Percentiles rank a stretch among this genome's conserved stretches.
phyloP scores from a whole-genome alignment of 2,888 invertebrate species.

The Clostera curtula region DNA sequence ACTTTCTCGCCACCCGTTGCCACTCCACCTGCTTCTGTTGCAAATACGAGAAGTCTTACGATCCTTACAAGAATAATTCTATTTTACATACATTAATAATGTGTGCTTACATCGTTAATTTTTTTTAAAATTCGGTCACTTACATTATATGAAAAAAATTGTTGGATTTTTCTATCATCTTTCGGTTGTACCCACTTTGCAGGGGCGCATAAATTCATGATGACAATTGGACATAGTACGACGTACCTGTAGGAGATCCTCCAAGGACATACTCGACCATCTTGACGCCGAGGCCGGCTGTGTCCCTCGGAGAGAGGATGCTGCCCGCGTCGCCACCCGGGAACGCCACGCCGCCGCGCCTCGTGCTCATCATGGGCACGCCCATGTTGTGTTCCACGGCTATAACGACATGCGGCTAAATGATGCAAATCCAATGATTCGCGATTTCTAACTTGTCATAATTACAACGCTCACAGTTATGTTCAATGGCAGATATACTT shows the following conservation, averaged over 20 bases:
- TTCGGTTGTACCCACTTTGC: too few species aligned
- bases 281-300: conserved; percentile 95
- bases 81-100: too few species aligned
- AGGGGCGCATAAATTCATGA: too few species aligned
- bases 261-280: conserved; percentile 99
- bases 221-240: too few species aligned
- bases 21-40: conserved; percentile 30
- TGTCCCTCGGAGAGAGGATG: conserved; percentile 87
- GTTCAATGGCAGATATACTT: too few species aligned
- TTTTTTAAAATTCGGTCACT: too few species aligned
- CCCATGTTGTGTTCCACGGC: conserved; percentile 66
- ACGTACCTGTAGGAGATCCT: conserved; percentile 87
- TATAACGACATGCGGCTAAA: conserved; percentile 16
- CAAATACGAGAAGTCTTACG: neutral
- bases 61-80: too few species aligned
- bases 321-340: conserved; percentile 78
- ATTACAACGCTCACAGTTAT: too few species aligned
- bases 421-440: neutral
- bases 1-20: conserved; percentile 55
- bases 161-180: too few species aligned
- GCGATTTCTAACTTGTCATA: too few species aligned
- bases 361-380: conserved; percentile 79
- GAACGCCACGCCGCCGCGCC: conserved; percentile 80
- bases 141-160: too few species aligned
- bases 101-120: neutral